phyloP scores from a whole-genome alignment of 2,888 invertebrate species.

The Endotricha flammealis region DNA sequence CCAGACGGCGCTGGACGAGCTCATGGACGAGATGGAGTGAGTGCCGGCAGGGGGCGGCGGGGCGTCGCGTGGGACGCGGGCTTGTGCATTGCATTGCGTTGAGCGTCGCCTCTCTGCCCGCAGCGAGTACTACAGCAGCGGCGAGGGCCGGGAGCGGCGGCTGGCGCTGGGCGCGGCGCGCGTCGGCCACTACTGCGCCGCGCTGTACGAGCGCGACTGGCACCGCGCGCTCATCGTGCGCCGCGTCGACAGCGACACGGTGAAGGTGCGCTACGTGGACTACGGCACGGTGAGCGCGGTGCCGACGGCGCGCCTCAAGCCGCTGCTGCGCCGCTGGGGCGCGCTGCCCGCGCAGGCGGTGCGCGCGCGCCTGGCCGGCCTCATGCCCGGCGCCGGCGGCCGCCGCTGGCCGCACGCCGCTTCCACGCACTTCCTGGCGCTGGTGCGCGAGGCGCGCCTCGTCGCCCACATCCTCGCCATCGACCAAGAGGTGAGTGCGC shows the following conservation, averaged over 20 bases:
- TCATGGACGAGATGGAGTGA: slow-evolving; percentile 76
- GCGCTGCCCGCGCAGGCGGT: slow-evolving; percentile 69
- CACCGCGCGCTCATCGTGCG: slow-evolving; percentile 70
- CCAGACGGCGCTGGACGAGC: slow-evolving; percentile 51
- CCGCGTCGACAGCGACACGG: slow-evolving; percentile 4
- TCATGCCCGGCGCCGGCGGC: slow-evolving; percentile 51
- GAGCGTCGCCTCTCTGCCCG: not conserved
- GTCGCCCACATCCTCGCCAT: slow-evolving; percentile 49
- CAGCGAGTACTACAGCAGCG: slow-evolving; percentile 48
- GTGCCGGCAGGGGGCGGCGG: slow-evolving; percentile 16
- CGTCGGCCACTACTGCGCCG: slow-evolving; percentile 67
- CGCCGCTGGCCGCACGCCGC: slow-evolving; percentile 68
- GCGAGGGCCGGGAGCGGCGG: slow-evolving; percentile 36
- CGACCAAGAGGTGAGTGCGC: slow-evolving; percentile 28
- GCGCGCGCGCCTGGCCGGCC: slow-evolving; percentile 67
- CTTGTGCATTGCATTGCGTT: too few relatives aligned
- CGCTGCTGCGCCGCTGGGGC: slow-evolving; percentile 64
- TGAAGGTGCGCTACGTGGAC: slow-evolving; percentile 77
- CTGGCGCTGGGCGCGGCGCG: slow-evolving; percentile 54
- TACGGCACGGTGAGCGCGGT: slow-evolving; percentile 74
- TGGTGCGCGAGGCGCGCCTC: slow-evolving; percentile 47
- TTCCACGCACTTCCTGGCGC: slow-evolving; percentile 48
- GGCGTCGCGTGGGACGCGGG: too few relatives aligned
- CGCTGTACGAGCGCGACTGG: slow-evolving; percentile 65
- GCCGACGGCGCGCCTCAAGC: slow-evolving; percentile 31